phyloP scores from a whole-genome alignment of 2,113 vertebrate genomes.

The Melospiza melodia region DNA sequence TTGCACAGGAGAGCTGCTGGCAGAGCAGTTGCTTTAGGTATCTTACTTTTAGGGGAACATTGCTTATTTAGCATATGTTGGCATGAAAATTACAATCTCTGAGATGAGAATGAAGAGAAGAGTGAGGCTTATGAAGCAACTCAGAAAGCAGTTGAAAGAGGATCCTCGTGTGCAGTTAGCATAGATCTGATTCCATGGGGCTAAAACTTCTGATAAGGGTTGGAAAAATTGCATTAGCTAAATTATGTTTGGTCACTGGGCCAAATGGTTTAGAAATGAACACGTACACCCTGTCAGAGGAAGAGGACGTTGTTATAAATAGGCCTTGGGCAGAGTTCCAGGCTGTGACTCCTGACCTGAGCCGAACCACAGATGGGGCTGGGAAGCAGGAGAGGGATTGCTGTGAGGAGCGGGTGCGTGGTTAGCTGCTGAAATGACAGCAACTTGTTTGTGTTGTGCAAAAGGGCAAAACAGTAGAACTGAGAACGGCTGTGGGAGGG shows the following conservation, averaged over 20 bases:
- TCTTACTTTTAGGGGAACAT: neutral
- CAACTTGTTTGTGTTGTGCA: conserved; percentile 9
- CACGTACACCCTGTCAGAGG: conserved; percentile 37
- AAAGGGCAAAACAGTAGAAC: neutral
- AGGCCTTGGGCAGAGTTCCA: conserved; percentile 48
- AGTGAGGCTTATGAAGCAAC: neutral
- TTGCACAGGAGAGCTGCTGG: neutral
- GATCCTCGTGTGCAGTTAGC: neutral
- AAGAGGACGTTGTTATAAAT: conserved; percentile 58
- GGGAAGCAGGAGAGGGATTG: neutral
- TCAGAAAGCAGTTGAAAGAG: neutral
- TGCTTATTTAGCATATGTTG: neutral
- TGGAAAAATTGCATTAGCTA: conserved; percentile 42
- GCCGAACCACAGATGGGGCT: conserved; percentile 1
- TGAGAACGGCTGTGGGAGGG: neutral
- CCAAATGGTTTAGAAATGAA: conserved; percentile 55
- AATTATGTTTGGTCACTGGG: conserved; percentile 57
- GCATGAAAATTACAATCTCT: neutral
- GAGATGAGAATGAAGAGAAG: neutral
- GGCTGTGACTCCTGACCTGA: conserved; percentile 35
- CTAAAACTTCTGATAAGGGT: conserved; percentile 44
- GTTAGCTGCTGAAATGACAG: neutral
- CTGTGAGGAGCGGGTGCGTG: neutral
- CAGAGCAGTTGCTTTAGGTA: neutral
- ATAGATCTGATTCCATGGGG: neutral